Conservation (phyloP, 2,797 vertebrate species). For the Etheostoma perlongum region DNA sequence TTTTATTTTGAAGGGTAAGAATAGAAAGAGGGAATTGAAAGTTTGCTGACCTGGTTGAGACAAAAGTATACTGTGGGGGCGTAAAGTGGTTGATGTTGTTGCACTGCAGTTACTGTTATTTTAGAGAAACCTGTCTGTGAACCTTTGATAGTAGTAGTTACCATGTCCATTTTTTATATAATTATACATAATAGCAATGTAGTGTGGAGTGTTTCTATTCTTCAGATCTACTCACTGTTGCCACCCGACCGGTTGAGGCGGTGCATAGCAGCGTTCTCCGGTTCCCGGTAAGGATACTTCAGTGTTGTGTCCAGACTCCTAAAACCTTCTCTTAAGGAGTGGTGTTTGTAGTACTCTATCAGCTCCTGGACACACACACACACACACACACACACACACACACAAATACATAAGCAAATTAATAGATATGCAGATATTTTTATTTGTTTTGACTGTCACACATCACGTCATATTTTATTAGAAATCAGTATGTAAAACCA, state of each 20-base stretch:
- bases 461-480: background rate
- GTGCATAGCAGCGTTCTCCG: conserved; percentile 86
- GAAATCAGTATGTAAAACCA: conserved; percentile 3
- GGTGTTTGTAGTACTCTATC: conserved; percentile 96
- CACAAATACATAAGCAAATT: background rate
- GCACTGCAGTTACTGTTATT: background rate
- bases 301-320: conserved; percentile 95
- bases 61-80: too few relatives aligned
- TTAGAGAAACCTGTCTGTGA: background rate
- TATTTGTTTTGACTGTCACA: background rate
- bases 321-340: conserved; percentile 97
- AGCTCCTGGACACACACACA: conserved; percentile 88
- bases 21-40: too few relatives aligned
- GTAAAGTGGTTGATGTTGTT: too few relatives aligned
- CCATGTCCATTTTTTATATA: background rate
- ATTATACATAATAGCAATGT: background rate
- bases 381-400: conserved; percentile 17
- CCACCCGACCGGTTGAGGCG: conserved; percentile 83
- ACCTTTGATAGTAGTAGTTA: background rate
- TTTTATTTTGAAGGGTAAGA: too few relatives aligned
- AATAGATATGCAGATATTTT: conserved; percentile 15
- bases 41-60: too few relatives aligned
- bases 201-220: conserved; percentile 1
- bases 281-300: conserved; percentile 92
- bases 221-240: conserved; percentile 87